These are phyloP conservation scores for Aethes cnicana DNA, from an alignment of 2,888 invertebrate genomes.

Conservation along the genomic window DNA sequence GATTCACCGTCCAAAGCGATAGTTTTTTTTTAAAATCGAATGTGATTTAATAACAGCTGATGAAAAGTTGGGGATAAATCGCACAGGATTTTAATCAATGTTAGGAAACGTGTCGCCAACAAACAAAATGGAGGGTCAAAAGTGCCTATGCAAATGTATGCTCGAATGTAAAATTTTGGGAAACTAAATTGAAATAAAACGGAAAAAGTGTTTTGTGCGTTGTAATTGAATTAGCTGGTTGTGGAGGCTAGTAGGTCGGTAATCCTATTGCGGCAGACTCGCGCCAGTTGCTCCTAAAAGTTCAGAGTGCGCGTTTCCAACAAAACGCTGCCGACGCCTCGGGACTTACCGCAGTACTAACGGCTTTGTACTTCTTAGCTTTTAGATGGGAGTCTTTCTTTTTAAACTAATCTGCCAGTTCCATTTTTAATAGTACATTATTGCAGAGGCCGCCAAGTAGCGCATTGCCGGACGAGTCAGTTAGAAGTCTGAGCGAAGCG, in stretches of 20 bases:
- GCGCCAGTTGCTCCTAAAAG: slow-evolving; percentile 63
- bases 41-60: too few relatives aligned
- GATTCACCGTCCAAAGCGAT: slow-evolving; percentile 15
- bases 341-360: slow-evolving; percentile 45
- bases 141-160: slow-evolving; percentile 15
- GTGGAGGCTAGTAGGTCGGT: slow-evolving; percentile 62
- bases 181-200: slow-evolving; percentile 27
- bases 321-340: slow-evolving; percentile 54
- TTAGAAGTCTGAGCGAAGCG: too few relatives aligned
- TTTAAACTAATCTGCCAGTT: slow-evolving; percentile 13
- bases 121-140: background rate
- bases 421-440: background rate
- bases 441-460: too few relatives aligned
- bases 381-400: slow-evolving; percentile 19
- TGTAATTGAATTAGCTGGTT: slow-evolving; percentile 67
- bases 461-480: too few relatives aligned
- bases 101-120: slow-evolving; percentile 6
- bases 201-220: slow-evolving; percentile 51
- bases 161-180: slow-evolving; percentile 12
- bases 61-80: slow-evolving; percentile 8
- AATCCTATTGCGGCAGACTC: slow-evolving; percentile 73
- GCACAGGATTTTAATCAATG: slow-evolving; percentile 16
- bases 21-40: slow-evolving; percentile 9
- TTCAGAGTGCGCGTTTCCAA: slow-evolving; percentile 51
- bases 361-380: slow-evolving; percentile 36